Evolutionary conservation across 2,113 vertebrate genomes (phyloP), one percentile per base, ranked within the genome.

Genomic region (Gavialis gangeticus): DNA sequence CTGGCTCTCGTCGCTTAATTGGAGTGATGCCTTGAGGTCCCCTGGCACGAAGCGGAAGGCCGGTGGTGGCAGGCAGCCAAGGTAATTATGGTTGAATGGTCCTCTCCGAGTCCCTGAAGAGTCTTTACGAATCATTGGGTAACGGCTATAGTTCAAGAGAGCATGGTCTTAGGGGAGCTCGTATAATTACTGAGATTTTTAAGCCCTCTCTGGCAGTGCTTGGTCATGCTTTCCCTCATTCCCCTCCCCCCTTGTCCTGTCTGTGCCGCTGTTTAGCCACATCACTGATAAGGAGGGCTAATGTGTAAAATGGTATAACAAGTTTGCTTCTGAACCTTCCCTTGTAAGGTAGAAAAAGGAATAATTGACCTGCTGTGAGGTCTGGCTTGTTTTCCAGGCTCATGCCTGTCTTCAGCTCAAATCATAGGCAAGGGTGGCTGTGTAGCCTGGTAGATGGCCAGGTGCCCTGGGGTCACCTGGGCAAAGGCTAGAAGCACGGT

Each of bases 51-150:
- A 82, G 15, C 21, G 15, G 91, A 79, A 28, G 87, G 85, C 86
- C 55, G 2, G 57, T 57, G 25, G 89, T 96, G 96, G 95, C 97
- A 79, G 83, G 18, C 92, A 91, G 97, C 94, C 96, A 66, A 90
- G 82, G 87, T 37, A 91, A 90, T 95, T 64, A 93, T 5, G 46
- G 87, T 80, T 82, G 91, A 88, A 27, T 15, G 2, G 82, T 34
- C 76, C 93, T 67, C 85, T 59, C 6, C 1, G 1, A 24, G 28
- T 75, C 89, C 95, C 94, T 17, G 2, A 34, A 75, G 91, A 92
- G 85, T 25, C 93, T 96, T 94, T 88, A 83, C n/a, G 30, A 95
- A 8, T 75, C 93, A 66, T 16, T 37, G 81, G 92, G 79, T 87
- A 96, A 76, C 46, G 30, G 95, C 94, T 90, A 17, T 11, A 78